Percentiles rank a stretch among this genome's conserved stretches.
These are phyloP conservation scores for Apodemus sylvaticus DNA, from an alignment of 2,113 vertebrate species.

Conservation along the genomic window DNA sequence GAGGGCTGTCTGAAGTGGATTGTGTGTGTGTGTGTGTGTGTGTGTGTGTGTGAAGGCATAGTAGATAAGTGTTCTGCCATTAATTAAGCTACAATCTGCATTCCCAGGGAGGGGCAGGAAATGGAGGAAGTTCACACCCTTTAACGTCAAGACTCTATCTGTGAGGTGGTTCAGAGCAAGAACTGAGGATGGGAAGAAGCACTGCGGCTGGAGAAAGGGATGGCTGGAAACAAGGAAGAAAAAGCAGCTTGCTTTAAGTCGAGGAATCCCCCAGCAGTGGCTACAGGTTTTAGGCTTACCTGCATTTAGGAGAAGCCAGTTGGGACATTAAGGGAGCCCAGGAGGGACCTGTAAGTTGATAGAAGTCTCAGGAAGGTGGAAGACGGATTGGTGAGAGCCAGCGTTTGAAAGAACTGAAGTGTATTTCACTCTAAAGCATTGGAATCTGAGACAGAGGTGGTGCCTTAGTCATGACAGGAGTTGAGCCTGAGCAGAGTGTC, in stretches of 20 bases:
- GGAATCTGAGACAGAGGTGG: background rate
- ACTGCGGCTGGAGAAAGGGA: background rate
- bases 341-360: background rate
- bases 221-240: background rate
- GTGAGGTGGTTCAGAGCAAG: background rate
- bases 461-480: background rate
- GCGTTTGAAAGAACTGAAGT: background rate
- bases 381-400: background rate
- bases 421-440: background rate
- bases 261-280: background rate
- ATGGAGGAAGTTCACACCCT: background rate
- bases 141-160: background rate
- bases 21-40: background rate
- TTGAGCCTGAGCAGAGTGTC: background rate
- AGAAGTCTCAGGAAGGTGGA: background rate
- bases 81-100: background rate
- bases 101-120: background rate
- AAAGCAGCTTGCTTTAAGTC: background rate
- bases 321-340: background rate
- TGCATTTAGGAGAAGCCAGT: background rate
- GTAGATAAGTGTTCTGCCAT: background rate
- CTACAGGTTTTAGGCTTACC: background rate
- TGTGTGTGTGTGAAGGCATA: background rate
- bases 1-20: background rate
- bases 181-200: background rate